Conservation (phyloP, 2,888 invertebrate species). For the Galerucella calmariensis region DNA sequence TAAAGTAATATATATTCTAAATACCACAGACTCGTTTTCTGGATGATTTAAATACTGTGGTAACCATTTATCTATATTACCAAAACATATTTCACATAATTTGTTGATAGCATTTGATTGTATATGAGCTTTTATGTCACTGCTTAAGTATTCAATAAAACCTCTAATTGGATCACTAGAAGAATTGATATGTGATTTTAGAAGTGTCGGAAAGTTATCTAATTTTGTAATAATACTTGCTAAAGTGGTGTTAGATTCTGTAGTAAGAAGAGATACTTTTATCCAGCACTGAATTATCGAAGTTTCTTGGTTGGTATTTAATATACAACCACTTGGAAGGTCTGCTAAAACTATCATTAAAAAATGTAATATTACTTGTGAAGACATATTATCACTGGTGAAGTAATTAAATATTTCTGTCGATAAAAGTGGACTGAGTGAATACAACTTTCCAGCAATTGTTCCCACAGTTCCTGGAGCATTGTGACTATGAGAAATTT, state of each 20-base stretch:
- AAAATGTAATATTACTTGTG: constrained; percentile 54
- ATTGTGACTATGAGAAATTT: constrained; percentile 47
- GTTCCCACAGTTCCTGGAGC: constrained; percentile 54
- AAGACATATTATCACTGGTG: constrained; percentile 51
- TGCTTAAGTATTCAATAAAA: constrained; percentile 56
- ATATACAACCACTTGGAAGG: constrained; percentile 49
- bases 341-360: constrained; percentile 53
- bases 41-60: constrained; percentile 52
- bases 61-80: constrained; percentile 55
- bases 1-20: constrained; percentile 57
- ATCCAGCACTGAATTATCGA: constrained; percentile 59
- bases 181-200: constrained; percentile 45
- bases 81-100: constrained; percentile 59
- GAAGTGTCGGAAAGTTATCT: constrained; percentile 48
- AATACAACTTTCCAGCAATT: constrained; percentile 56
- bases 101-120: constrained; percentile 47
- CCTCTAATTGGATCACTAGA: constrained; percentile 54
- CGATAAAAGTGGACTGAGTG: constrained; percentile 47
- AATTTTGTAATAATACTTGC: constrained; percentile 55
- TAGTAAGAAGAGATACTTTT: constrained; percentile 56
- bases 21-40: constrained; percentile 54
- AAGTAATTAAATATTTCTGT: constrained; percentile 54
- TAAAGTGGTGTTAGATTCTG: constrained; percentile 50
- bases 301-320: constrained; percentile 53
- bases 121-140: constrained; percentile 44